Evolutionary conservation across 2,113 vertebrate genomes (phyloP).

Genomic region (Mobula hypostoma): DNA sequence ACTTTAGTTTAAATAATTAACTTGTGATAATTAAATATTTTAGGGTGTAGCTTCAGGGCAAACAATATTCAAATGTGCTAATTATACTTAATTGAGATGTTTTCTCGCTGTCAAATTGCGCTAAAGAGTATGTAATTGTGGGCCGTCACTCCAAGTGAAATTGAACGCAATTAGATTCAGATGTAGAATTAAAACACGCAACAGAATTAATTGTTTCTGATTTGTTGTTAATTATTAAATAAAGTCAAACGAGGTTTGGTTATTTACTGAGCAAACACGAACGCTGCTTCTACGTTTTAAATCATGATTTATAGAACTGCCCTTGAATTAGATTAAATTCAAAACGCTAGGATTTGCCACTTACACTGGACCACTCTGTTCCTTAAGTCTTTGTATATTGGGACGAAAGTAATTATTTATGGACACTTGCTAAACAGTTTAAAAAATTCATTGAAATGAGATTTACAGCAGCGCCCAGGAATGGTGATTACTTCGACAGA

Average conservation of each 20-base stretch:
- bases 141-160: slow-evolving; percentile 1
- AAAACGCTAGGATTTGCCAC: slow-evolving; percentile 6
- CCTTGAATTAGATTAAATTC: not conserved
- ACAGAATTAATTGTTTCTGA: slow-evolving; percentile 29
- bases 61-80: slow-evolving; percentile 36
- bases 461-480: slow-evolving; percentile 35
- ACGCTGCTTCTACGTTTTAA: not conserved
- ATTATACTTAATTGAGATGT: slow-evolving; percentile 41
- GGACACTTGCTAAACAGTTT: slow-evolving; percentile 38
- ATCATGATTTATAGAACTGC: slow-evolving; percentile 31
- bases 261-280: not conserved
- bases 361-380: not conserved
- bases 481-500: slow-evolving; percentile 57
- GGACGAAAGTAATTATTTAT: slow-evolving; percentile 32
- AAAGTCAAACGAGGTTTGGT: not conserved
- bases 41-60: slow-evolving; percentile 32
- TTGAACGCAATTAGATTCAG: slow-evolving; percentile 5
- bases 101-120: slow-evolving; percentile 38
- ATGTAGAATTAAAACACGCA: not conserved
- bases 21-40: slow-evolving; percentile 32
- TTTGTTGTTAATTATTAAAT: slow-evolving; percentile 34
- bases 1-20: slow-evolving; percentile 37
- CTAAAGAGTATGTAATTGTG: slow-evolving; percentile 30
- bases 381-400: slow-evolving; percentile 10
- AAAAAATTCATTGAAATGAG: slow-evolving; percentile 37